Conservation (phyloP, 1,140 invertebrate genomes). For the Pseudomyrmex cubaensis region DNA sequence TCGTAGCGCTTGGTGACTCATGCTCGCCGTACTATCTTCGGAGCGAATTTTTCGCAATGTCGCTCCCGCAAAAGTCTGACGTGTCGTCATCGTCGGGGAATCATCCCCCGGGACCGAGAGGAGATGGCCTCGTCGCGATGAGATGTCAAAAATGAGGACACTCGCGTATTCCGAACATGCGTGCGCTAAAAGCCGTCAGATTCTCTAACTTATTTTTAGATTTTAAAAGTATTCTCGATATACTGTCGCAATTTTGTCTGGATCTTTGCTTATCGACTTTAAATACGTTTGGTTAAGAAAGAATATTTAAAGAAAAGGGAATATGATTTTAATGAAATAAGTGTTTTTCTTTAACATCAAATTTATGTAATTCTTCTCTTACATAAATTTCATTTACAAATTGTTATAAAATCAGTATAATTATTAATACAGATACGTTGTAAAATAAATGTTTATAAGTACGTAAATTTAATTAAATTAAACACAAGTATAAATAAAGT, state of each 20-base stretch:
- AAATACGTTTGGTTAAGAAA: background rate
- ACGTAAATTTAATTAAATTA: background rate
- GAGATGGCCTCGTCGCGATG: slow-evolving; percentile 30
- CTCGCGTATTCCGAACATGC: background rate
- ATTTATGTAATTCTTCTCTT: too few relatives aligned
- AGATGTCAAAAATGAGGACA: slow-evolving; percentile 54
- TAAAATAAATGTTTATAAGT: background rate
- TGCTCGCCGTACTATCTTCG: slow-evolving; percentile 36
- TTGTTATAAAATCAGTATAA: background rate
- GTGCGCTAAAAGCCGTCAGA: background rate
- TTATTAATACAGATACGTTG: background rate
- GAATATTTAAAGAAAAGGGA: background rate
- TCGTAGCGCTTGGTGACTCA: slow-evolving; percentile 35
- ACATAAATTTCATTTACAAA: too few relatives aligned
- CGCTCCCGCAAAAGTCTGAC: slow-evolving; percentile 25
- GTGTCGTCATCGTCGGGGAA: slow-evolving; percentile 54
- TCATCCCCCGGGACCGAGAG: slow-evolving; percentile 33
- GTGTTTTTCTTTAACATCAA: too few relatives aligned
- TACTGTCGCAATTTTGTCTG: too few relatives aligned
- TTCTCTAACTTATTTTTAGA: slow-evolving; percentile 9
- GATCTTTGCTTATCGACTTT: background rate
- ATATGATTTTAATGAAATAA: background rate
- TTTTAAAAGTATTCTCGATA: background rate
- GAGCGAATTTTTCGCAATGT: slow-evolving; percentile 58
- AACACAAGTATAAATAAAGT: background rate